Evolutionary conservation across 2,797 vertebrate species (phyloP), one percentile per base, ranked within the genome.

Genomic region (Macrochelys suwanniensis): DNA sequence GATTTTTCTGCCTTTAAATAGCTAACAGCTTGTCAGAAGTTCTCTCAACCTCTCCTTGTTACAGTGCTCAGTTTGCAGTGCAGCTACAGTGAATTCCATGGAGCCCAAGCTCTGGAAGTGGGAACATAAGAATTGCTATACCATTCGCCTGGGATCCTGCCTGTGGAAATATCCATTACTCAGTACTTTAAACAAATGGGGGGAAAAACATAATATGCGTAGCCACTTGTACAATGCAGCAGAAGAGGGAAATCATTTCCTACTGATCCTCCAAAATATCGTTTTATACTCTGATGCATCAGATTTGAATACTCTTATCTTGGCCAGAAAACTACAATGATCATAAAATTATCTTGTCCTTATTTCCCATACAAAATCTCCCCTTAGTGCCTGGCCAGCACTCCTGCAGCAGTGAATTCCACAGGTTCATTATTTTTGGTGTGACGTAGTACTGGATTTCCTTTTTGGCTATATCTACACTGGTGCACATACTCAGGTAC

Each of bases 231-330:
- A 84, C 76, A 90, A 28, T 0, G n/a, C 59, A 50, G 87, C 87
- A 77, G 84, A 56, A 42, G 61, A 74, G 80, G 80, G 85, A 93
- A 94, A 92, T 74, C 1, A 94, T 95, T 95, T 95, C 90, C 89
- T 88, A 92, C 85, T 87, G 95, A 96, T 94, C 89, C 84, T 96
- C 96, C 93, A 96, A 95, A 92, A 93, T 89, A 93, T 94, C n/a
- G 83, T 96, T 95, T 93, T 94, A 3, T 87, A 92, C 89, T 89
- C 92, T 2, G 1, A 0, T 92, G 87, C 5, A 81, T 90, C 87
- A 78, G 82, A 77, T 96, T 54, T 93, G 89, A 84, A 95, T 96
- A 81, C 77, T 42, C 78, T 96, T 90, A 92, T 93, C 94, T 94
- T 94, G 92, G 95, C 96, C 96, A 97, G 94, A 94, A 92, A 54